phyloP scores from a whole-genome alignment of 2,113 vertebrate species.

The human region DNA sequence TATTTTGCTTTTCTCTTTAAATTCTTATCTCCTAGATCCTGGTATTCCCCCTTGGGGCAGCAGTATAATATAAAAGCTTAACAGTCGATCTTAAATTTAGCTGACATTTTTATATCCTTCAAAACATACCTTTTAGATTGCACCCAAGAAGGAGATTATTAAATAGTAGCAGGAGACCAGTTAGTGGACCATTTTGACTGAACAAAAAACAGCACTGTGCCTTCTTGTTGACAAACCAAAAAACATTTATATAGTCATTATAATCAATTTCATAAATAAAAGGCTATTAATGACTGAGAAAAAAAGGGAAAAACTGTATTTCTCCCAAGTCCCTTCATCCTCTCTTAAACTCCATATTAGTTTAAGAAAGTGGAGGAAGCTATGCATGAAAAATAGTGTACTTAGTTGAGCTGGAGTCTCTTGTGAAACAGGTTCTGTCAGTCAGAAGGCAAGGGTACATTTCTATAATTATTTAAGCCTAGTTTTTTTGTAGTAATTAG shows the following conservation, averaged over 20 bases:
- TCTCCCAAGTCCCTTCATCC: constrained; percentile 63
- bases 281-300: constrained; percentile 70
- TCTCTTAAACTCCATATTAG: constrained; percentile 46
- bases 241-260: constrained; percentile 77
- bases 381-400: constrained; percentile 73
- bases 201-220: constrained; percentile 74
- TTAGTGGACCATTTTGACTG: constrained; percentile 71
- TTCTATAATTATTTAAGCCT: constrained; percentile 82
- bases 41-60: not conserved
- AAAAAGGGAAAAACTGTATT: constrained; percentile 71
- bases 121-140: constrained; percentile 81
- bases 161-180: constrained; percentile 81
- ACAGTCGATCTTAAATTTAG: constrained; percentile 77
- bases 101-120: constrained; percentile 80
- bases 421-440: constrained; percentile 77
- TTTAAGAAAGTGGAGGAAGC: constrained; percentile 73
- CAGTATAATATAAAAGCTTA: constrained; percentile 73
- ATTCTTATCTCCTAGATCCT: constrained; percentile 51
- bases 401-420: constrained; percentile 59
- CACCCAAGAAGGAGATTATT: constrained; percentile 83
- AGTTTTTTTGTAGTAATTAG: constrained; percentile 84
- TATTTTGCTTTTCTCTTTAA: constrained; percentile 65
- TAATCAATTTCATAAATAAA: constrained; percentile 81
- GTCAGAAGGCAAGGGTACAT: constrained; percentile 82
- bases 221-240: constrained; percentile 76